Conservation (phyloP, 2,113 vertebrate species). For the Atrichornis clamosus region DNA sequence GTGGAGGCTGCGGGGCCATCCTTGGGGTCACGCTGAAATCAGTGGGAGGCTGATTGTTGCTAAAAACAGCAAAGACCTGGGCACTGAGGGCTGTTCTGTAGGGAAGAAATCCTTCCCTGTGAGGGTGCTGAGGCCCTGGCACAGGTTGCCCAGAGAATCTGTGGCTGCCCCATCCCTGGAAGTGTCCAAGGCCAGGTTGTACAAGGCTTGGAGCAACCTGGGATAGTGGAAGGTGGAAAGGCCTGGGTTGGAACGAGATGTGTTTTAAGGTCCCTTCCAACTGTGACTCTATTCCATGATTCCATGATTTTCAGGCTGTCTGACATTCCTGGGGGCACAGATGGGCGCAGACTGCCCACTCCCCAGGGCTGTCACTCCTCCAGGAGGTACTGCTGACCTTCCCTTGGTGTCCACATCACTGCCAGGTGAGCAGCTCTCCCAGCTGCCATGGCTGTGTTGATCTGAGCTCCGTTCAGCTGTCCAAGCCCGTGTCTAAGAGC, state of each 20-base stretch:
- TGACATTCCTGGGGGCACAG: background rate
- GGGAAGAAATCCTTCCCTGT: background rate
- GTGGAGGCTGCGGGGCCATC: background rate
- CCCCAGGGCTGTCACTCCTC: background rate
- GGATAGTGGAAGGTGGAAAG: accelerated
- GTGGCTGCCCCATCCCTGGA: background rate
- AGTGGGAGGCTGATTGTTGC: background rate
- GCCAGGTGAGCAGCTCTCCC: background rate
- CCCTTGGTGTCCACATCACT: background rate
- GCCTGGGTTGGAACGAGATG: background rate
- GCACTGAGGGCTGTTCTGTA: background rate
- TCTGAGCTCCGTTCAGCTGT: background rate
- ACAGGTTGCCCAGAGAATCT: background rate
- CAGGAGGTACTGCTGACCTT: accelerated
- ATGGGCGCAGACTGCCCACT: background rate
- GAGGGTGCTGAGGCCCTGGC: background rate
- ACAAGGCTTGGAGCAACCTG: accelerated
- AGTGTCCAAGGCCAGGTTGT: background rate
- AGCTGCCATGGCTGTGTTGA: background rate
- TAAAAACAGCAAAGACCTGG: background rate
- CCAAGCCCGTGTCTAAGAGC: background rate
- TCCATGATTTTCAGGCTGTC: background rate
- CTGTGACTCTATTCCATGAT: accelerated
- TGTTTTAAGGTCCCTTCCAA: background rate
- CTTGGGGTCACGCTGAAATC: background rate